phyloP scores from a whole-genome alignment of 2,797 vertebrate species.

The Tadarida brasiliensis region DNA sequence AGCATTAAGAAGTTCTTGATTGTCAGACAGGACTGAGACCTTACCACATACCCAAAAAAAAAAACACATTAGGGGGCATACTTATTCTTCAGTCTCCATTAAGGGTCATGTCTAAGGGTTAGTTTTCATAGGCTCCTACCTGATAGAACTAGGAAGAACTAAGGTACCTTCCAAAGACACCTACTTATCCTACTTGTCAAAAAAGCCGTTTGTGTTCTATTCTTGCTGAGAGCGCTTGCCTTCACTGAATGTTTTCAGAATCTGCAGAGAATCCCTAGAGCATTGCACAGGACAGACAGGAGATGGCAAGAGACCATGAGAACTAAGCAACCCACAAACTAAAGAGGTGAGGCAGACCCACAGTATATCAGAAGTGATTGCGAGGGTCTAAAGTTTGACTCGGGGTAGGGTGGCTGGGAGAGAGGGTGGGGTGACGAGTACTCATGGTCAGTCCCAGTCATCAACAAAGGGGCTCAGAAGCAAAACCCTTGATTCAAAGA shows the following conservation, averaged over 20 bases:
- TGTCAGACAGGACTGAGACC: background rate
- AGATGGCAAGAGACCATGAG: background rate
- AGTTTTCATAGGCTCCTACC: slow-evolving; percentile 6
- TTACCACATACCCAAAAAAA: background rate
- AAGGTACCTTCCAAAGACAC: background rate
- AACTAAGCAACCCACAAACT: background rate
- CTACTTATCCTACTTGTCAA: background rate
- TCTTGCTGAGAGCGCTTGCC: background rate
- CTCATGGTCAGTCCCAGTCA: background rate
- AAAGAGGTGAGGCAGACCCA: background rate
- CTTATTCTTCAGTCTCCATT: background rate
- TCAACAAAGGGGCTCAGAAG: background rate
- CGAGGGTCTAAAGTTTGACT: background rate
- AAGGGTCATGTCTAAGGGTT: background rate
- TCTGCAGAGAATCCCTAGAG: background rate
- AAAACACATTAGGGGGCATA: background rate
- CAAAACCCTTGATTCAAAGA: background rate
- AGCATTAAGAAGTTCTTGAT: background rate
- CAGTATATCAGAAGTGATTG: background rate
- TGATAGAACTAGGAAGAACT: background rate
- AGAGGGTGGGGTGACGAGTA: fast-evolving
- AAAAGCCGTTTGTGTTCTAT: background rate
- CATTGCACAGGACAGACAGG: background rate
- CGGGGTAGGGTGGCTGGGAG: background rate
- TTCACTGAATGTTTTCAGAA: background rate